These are phyloP conservation scores for Dromaius novaehollandiae DNA, from an alignment of 2,113 vertebrate species.

Conservation along the genomic window DNA sequence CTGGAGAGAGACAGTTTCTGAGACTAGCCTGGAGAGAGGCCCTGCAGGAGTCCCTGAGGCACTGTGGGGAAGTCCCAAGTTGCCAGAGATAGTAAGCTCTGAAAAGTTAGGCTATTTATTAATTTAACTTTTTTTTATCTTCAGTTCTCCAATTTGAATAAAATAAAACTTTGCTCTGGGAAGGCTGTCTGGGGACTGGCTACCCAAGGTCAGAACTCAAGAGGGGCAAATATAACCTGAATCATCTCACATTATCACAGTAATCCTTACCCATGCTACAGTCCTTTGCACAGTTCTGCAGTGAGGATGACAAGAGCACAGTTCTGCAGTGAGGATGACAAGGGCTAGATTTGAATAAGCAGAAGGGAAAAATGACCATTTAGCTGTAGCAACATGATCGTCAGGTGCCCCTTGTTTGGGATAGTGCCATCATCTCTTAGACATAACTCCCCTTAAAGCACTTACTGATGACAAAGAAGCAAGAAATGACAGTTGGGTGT, in stretches of 20 bases:
- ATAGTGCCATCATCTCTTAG: neutral
- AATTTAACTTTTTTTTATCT: neutral
- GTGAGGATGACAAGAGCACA: neutral
- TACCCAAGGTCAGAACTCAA: neutral
- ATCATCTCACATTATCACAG: neutral
- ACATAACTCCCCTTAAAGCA: neutral
- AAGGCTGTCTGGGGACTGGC: neutral
- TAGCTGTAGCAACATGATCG: neutral
- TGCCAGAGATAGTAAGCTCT: neutral
- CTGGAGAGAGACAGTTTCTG: neutral
- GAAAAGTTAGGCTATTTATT: neutral
- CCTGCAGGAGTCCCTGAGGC: neutral
- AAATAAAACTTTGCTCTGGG: neutral
- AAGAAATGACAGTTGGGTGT: neutral
- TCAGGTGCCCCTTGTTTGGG: neutral
- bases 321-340: neutral
- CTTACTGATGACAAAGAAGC: neutral
- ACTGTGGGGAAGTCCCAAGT: rapidly evolving
- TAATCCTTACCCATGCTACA: neutral
- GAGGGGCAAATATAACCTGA: neutral
- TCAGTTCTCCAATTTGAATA: neutral
- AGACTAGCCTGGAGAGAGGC: neutral
- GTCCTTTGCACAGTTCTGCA: neutral
- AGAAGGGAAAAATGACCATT: neutral
- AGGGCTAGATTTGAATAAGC: neutral